Base-by-base conservation (phyloP, 1,140 invertebrate genomes). In the Papilio glaucus region DNA sequence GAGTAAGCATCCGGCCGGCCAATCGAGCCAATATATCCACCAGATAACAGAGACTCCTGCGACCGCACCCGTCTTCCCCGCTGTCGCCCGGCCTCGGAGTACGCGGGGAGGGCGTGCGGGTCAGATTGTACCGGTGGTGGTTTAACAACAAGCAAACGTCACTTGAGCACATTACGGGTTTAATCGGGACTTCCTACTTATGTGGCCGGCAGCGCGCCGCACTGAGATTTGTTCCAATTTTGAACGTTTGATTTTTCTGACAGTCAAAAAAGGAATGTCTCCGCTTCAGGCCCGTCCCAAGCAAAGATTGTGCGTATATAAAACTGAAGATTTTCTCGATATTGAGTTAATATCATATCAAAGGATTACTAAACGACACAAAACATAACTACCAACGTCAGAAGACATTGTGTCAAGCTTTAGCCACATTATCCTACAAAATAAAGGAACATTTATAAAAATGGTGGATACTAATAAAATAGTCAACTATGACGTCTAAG, bases 101-200 rank as follows among this genome's bases (percentile, higher is more conserved):
- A 73, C 65, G 74, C 72, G 72, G 80, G 77, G 80, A 69, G 79
- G 81, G 77, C 79, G 49, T 60, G 74, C 67, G 71, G 86, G 76
- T 82, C 86, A 79, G 45, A 39, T 45, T 80, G 68, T 12, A 73
- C n/a, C 75, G 81, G 85, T 74, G 72, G 77, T 70, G 53, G 71
- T 69, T 78, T 83, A 85, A 85, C 86, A 81, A 85, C 82, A 80
- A 84, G 81, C 81, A 72, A 80, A 86, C 78, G 81, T 85, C 86
- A 88, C 87, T 90, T 90, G 88, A 90, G 88, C 87, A 80, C 82
- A 90, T 90, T 90, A 90, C 74, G 79, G 74, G 81, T 82, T 84
- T 90, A 90, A 90, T 90, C 82, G 87, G 87, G 79, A 90, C 88
- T 90, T 90, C 88, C 88, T 90, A 89, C 87, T 90, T 90, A 90